Evolutionary conservation across 2,797 vertebrate genomes (phyloP).

Genomic region (Tangara arthus): DNA sequence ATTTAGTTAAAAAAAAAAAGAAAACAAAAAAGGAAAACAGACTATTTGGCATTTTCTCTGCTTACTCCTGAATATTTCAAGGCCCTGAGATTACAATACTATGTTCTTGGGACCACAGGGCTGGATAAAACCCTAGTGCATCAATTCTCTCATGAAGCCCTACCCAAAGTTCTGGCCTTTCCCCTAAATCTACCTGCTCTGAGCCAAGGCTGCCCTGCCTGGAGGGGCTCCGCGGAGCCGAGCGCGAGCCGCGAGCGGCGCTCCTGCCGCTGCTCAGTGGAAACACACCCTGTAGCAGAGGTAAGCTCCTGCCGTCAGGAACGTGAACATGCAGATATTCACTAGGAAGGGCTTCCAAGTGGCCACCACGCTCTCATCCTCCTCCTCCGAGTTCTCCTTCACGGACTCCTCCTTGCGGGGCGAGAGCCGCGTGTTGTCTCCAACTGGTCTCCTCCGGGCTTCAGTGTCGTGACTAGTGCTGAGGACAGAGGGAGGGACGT

Average conservation of each 20-base stretch:
- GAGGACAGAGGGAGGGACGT: background rate
- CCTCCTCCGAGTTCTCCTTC: constrained; percentile 39
- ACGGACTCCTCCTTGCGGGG: constrained; percentile 49
- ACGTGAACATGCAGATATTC: constrained; percentile 89
- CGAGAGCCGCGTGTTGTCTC: background rate
- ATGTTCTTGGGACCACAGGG: constrained; percentile 79
- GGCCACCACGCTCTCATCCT: constrained; percentile 63
- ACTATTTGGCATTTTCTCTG: constrained; percentile 85
- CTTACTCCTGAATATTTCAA: constrained; percentile 84
- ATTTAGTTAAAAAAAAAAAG: constrained; percentile 18
- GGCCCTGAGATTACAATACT: constrained; percentile 83
- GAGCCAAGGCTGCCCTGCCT: constrained; percentile 51
- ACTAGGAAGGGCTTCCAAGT: constrained; percentile 87
- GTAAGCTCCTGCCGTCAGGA: constrained; percentile 87
- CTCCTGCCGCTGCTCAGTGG: constrained; percentile 81
- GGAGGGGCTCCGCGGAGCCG: background rate
- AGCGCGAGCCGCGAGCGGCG: background rate
- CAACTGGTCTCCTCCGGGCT: constrained; percentile 79
- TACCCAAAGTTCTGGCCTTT: constrained; percentile 73
- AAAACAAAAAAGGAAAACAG: constrained; percentile 36
- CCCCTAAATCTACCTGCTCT: constrained; percentile 48
- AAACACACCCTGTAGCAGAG: constrained; percentile 92
- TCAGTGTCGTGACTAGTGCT: constrained; percentile 81
- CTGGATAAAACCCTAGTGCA: constrained; percentile 77
- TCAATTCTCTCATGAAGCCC: constrained; percentile 71